phyloP scores from a whole-genome alignment of 2,797 vertebrate species.

The Echiichthys vipera region DNA sequence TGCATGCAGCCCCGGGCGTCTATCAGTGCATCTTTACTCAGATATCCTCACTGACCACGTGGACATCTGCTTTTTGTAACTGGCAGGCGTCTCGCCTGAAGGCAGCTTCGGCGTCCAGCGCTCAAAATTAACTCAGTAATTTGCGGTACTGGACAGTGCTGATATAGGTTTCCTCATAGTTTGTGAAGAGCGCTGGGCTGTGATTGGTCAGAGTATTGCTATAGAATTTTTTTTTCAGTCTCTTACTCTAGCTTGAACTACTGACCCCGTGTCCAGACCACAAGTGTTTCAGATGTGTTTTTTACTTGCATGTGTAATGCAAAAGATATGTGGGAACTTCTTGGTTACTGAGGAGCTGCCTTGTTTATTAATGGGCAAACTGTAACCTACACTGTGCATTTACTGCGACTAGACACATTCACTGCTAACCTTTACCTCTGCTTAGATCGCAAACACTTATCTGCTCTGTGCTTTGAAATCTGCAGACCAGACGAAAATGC shows the following conservation, averaged over 20 bases:
- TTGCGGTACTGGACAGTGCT: constrained; percentile 41
- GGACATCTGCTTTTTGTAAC: constrained; percentile 42
- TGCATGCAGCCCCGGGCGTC: constrained; percentile 54
- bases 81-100: constrained; percentile 27
- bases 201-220: constrained; percentile 23
- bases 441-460: too few relatives aligned
- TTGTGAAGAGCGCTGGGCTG: constrained; percentile 25
- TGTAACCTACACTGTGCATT: too few relatives aligned
- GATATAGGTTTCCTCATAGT: constrained; percentile 42
- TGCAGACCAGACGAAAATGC: too few relatives aligned
- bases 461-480: too few relatives aligned
- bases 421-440: too few relatives aligned
- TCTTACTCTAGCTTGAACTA: background rate
- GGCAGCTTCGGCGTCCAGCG: constrained; percentile 35
- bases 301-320: too few relatives aligned
- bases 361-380: too few relatives aligned
- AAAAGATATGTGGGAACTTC: too few relatives aligned
- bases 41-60: constrained; percentile 37
- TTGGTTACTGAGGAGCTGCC: too few relatives aligned
- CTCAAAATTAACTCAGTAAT: constrained; percentile 56
- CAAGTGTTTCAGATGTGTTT: too few relatives aligned
- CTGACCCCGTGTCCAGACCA: too few relatives aligned
- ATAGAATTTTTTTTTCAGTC: constrained; percentile 22
- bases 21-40: constrained; percentile 44
- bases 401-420: too few relatives aligned